Evolutionary conservation across 2,113 vertebrate species (phyloP), one percentile per base, ranked within the genome.

Genomic region (Corythoichthys intestinalis): DNA sequence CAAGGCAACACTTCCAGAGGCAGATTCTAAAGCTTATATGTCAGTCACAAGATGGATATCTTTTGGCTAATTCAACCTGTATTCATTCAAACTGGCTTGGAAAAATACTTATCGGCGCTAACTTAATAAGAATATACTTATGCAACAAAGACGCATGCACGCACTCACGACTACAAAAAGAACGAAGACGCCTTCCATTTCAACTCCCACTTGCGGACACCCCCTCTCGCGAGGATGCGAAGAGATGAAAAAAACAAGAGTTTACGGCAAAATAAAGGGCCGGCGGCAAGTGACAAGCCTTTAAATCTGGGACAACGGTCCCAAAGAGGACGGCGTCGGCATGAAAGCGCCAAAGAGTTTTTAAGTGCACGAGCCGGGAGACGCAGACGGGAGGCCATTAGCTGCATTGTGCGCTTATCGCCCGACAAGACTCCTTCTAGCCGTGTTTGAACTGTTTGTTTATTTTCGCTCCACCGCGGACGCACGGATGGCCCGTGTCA

Each of bases 231-330:
- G 81, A 74, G 71, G 83, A 88, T 69, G 77, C 74, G 79, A 71
- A 71, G 83, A 87, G 83, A 85, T 81, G 75, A 73, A 69, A 71
- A 73, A 65, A 69, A 35, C 50, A 67, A 71, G 54, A 84, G 76
- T 86, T 90, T 85, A 84, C 77, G 76, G 75, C 73, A 79, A 87
- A 87, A 88, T 86, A 83, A 87, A 87, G 84, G 85, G 76, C 83
- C 77, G 73, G 72, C 86, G 78, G 80, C 80, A 71, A 82, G 85
- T 88, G 89, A 89, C 85, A 87, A 84, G 85, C 78, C 81, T 89
- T 91, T 88, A 88, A 87, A 89, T 88, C 88, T 89, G 67, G 85
- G 86, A 82, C 87, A 86, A 81, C 78, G 85, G 78, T 86, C 80
- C 87, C 86, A 89, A 88, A 85, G 89, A 87, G 87, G 71, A 89